phyloP scores from a whole-genome alignment of 2,113 vertebrate genomes.

The Spea multiplicata region DNA sequence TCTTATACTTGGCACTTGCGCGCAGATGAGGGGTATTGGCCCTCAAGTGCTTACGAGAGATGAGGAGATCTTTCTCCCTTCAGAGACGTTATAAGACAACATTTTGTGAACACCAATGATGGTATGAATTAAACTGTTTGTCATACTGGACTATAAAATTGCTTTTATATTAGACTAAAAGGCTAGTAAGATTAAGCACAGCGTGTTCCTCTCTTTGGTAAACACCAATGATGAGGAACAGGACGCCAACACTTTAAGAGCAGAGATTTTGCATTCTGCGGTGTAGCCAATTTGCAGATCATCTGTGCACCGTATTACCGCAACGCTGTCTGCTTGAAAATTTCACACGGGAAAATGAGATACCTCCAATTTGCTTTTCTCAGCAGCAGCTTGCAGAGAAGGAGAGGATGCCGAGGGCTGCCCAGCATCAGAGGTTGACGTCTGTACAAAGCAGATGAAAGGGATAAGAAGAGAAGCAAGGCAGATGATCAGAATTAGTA shows the following conservation, averaged over 20 bases:
- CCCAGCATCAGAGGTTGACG: slow-evolving; percentile 79
- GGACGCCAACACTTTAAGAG: neutral
- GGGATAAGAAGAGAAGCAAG: slow-evolving; percentile 57
- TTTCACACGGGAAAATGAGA: slow-evolving; percentile 42
- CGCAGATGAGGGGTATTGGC: too few relatives aligned
- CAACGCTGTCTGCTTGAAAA: slow-evolving; percentile 31
- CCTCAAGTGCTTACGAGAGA: too few relatives aligned
- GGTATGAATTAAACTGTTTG: too few relatives aligned
- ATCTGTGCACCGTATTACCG: slow-evolving; percentile 9
- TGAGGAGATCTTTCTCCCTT: too few relatives aligned
- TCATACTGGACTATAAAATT: too few relatives aligned
- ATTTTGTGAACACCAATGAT: too few relatives aligned
- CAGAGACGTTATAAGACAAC: too few relatives aligned
- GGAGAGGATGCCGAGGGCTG: slow-evolving; percentile 80
- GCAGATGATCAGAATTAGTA: slow-evolving; percentile 53
- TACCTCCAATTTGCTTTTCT: slow-evolving; percentile 91
- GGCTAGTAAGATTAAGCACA: too few relatives aligned
- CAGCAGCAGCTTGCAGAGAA: slow-evolving; percentile 79
- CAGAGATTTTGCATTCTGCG: neutral
- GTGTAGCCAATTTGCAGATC: neutral
- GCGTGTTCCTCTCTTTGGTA: neutral
- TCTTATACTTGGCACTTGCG: too few relatives aligned
- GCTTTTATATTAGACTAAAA: too few relatives aligned
- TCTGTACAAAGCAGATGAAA: slow-evolving; percentile 69
- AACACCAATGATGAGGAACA: neutral